Percentiles rank a stretch among this genome's conserved stretches.
These are phyloP conservation scores for Phalloptychus januarius DNA, from an alignment of 2,797 vertebrate species.

Conservation along the genomic window DNA sequence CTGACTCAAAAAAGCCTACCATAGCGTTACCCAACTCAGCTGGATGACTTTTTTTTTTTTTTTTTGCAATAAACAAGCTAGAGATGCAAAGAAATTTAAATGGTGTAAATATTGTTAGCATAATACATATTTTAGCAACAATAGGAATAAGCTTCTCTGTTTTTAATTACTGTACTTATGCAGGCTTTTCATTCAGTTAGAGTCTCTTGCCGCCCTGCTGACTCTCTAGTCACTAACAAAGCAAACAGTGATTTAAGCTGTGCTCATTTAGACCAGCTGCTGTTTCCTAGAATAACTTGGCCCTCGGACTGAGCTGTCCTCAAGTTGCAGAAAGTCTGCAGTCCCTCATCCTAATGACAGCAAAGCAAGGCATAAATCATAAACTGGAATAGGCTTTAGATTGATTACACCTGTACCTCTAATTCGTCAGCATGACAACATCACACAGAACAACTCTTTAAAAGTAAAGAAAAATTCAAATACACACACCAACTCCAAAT, in stretches of 20 bases:
- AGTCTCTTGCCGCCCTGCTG: not conserved
- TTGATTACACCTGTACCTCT: constrained; percentile 28
- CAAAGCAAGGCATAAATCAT: constrained; percentile 29
- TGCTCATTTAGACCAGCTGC: constrained; percentile 9
- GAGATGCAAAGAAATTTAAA: not conserved
- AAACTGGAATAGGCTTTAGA: constrained; percentile 19
- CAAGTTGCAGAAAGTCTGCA: constrained; percentile 8
- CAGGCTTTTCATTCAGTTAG: not conserved
- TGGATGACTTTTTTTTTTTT: not conserved
- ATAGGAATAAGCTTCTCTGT: not conserved
- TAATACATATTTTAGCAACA: not conserved
- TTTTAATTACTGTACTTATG: not conserved
- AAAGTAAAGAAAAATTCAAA: not conserved
- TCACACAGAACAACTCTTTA: not conserved
- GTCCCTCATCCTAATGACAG: constrained; percentile 5
- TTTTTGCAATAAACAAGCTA: not conserved
- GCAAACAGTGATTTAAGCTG: constrained; percentile 16
- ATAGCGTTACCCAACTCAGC: not conserved
- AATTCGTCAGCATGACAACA: constrained; percentile 1
- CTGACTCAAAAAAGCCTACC: not conserved
- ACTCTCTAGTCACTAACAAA: not conserved
- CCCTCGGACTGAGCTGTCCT: constrained; percentile 5
- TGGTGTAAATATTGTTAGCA: not conserved
- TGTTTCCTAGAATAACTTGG: constrained; percentile 15
- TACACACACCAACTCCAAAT: not conserved